phyloP scores from a whole-genome alignment of 2,113 vertebrate genomes.

The Balaeniceps rex region DNA sequence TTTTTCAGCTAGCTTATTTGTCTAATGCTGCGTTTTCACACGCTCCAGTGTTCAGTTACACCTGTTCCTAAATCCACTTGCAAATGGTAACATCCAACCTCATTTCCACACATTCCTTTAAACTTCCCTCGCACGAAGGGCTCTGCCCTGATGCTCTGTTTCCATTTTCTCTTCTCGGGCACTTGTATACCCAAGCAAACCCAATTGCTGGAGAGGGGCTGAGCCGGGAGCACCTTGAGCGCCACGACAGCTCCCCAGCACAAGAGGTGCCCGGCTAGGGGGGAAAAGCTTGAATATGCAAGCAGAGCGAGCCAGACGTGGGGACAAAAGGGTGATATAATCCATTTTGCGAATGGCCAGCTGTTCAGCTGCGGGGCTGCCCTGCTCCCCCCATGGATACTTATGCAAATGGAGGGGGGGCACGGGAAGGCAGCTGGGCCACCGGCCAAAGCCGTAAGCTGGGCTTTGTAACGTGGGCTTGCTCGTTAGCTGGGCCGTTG shows the following conservation, averaged over 20 bases:
- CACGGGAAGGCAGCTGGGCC: neutral
- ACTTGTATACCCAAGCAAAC: neutral
- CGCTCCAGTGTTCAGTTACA: neutral
- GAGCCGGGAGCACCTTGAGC: neutral
- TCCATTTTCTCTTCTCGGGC: neutral
- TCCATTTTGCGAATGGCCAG: conserved; percentile 4
- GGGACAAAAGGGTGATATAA: conserved; percentile 20
- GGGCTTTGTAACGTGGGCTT: neutral
- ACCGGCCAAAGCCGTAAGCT: neutral
- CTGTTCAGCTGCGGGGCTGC: neutral
- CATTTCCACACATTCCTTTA: neutral
- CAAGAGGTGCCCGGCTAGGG: neutral
- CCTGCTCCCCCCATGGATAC: neutral
- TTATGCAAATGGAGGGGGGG: neutral
- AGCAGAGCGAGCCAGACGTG: neutral
- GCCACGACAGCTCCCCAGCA: neutral
- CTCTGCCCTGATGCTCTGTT: neutral
- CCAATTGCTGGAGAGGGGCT: neutral
- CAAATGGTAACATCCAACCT: neutral
- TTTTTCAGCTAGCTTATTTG: neutral
- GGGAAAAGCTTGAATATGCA: neutral
- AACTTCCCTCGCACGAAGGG: neutral
- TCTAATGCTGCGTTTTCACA: neutral
- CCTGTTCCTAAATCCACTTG: neutral
- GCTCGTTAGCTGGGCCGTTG: rapidly evolving